A percentile compares a stretch with the other conserved stretches of the same genome.
These are phyloP conservation scores for Discoglossus pictus DNA, from an alignment of 2,797 vertebrate genomes.

Conservation along the genomic window DNA sequence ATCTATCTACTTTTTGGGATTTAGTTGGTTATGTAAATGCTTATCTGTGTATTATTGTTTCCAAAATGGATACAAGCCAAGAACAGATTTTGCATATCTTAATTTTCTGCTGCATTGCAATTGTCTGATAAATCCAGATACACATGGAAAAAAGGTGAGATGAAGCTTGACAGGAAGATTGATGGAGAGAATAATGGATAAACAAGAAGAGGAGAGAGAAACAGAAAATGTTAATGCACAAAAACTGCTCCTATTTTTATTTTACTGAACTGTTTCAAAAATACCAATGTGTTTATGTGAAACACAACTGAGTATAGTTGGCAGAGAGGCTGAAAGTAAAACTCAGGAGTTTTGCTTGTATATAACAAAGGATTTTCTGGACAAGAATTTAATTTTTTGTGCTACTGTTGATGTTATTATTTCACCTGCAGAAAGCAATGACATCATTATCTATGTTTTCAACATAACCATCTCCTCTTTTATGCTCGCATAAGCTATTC, in stretches of 20 bases:
- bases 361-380: too few relatives aligned
- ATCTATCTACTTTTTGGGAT: conserved; percentile 1
- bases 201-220: neutral
- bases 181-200: conserved; percentile 1
- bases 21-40: neutral
- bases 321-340: too few relatives aligned
- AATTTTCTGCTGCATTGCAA: conserved; percentile 31
- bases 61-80: conserved; percentile 14
- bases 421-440: too few relatives aligned
- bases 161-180: conserved; percentile 25
- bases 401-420: too few relatives aligned
- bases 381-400: too few relatives aligned
- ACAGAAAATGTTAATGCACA: neutral
- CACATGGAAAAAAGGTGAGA: neutral
- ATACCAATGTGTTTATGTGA: too few relatives aligned
- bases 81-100: neutral
- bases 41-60: conserved; percentile 12
- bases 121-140: conserved; percentile 1
- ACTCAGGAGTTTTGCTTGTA: too few relatives aligned
- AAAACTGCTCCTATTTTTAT: neutral
- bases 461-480: too few relatives aligned
- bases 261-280: too few relatives aligned
- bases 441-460: too few relatives aligned
- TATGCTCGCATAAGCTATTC: too few relatives aligned
- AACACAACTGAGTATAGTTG: too few relatives aligned